Evolutionary conservation across 2,113 vertebrate genomes (phyloP), one percentile per base, ranked within the genome.

Genomic region (Scomber scombrus): DNA sequence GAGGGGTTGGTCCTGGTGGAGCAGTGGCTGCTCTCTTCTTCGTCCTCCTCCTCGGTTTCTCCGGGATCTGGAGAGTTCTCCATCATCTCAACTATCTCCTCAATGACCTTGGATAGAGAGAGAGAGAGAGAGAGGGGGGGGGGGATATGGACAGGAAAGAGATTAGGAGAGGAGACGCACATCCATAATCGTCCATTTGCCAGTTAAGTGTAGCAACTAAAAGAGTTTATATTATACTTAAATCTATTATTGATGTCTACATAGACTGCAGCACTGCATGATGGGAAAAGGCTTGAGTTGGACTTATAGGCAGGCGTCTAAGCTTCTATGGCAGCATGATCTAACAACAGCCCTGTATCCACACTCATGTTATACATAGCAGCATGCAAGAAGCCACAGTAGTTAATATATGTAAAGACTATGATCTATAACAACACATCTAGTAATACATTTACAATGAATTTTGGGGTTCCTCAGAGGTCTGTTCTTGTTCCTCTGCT

Each of bases 61-160:
- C 95, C 97, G 0, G 97, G 97, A 82, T 98, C 97, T 0, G 97
- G 97, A 11, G 97, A 98, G 85, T 98, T 97, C 91, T 97, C 96
- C 97, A 98, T 98, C 97, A 98, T 98, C 89, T 98, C 97, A 14
- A 96, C 97, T 21, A 98, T 97, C 92, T 98, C 97, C 89, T 98
- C 97, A 67, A 98, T 98, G 47, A 98, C 97, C 97, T 98, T 88
- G 7, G 21, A 40, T 19, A 58, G n/a, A 65, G n/a, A 71, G 49
- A 54, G n/a, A 47, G 23, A 74, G 18, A 54, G 47, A n/a, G 19
- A 74, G 9, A n/a, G 6, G 11, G 19, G 40, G 29, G 54, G 0
- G 0, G 11, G 14, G 15, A 31, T 18, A 60, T 57, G 11, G 60
- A 67, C 19, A 34, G 54, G 55, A 52, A 50, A 62, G 19, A 64